A percentile compares a stretch with the other conserved stretches of the same genome.
Evolutionary conservation across 2,113 vertebrate species (phyloP).

Genomic region (Solea senegalensis): DNA sequence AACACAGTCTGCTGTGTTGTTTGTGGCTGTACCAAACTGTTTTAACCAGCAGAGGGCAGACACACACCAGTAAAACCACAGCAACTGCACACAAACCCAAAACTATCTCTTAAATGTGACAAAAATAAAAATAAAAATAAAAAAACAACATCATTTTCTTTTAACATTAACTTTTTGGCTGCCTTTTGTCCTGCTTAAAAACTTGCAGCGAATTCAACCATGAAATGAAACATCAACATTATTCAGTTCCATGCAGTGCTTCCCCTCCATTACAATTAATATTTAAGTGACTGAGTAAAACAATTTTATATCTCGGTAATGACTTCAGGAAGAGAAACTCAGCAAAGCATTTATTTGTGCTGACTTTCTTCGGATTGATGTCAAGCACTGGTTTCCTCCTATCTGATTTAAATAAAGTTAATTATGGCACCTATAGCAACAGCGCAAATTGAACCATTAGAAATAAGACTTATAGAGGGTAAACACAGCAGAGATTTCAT

Average conservation of each 20-base stretch:
- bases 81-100: neutral
- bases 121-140: neutral
- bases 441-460: constrained; percentile 15
- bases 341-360: constrained; percentile 19
- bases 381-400: neutral
- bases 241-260: neutral
- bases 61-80: constrained; percentile 29
- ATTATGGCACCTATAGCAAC: neutral
- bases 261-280: neutral
- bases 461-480: neutral
- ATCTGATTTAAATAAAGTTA: constrained; percentile 18
- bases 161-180: no score
- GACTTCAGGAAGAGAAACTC: neutral
- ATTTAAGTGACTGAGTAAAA: constrained; percentile 12
- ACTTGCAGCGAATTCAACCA: neutral
- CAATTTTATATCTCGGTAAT: constrained; percentile 16
- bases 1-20: neutral
- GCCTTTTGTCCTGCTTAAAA: no score
- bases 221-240: neutral
- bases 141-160: neutral
- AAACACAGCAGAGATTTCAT: neutral
- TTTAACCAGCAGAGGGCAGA: constrained; percentile 66
- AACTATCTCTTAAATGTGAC: neutral
- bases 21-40: constrained; percentile 23
- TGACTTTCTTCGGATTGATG: neutral